Percentiles rank a stretch among this genome's conserved stretches.
These are phyloP conservation scores for Oscheius onirici DNA, from an alignment of 2,888 invertebrate species.

Conservation along the genomic window DNA sequence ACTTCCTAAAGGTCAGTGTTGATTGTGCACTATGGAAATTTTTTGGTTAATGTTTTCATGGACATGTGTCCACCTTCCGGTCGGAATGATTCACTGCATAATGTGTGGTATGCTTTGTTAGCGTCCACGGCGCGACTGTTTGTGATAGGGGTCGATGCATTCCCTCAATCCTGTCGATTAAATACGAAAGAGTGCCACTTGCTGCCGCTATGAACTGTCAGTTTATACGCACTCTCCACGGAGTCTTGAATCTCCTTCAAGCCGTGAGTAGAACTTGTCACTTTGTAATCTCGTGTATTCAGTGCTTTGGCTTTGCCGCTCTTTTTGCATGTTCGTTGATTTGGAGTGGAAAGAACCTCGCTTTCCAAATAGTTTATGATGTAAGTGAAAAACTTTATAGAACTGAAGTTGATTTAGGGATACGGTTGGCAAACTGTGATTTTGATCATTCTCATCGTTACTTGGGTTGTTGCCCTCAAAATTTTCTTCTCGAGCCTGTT, in stretches of 20 bases:
- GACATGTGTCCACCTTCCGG: background rate
- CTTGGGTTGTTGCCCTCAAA: conserved; percentile 10
- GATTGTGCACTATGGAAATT: no score
- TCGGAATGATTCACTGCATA: conserved; percentile 5
- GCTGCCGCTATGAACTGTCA: conserved; percentile 16
- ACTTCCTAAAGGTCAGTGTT: no score
- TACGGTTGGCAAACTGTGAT: conserved; percentile 28
- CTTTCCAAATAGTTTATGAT: conserved; percentile 23
- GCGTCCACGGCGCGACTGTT: conserved; percentile 18
- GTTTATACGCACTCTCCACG: conserved; percentile 17
- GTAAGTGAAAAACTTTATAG: background rate
- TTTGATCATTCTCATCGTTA: conserved; percentile 18
- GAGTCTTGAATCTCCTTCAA: conserved; percentile 24
- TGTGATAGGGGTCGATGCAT: conserved; percentile 23
- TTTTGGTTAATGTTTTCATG: no score
- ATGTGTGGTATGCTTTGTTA: conserved; percentile 16
- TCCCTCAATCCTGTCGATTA: conserved; percentile 30
- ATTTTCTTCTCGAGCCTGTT: conserved; percentile 11
- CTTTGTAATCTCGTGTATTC: background rate
- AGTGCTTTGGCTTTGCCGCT: conserved; percentile 24
- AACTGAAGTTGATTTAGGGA: background rate
- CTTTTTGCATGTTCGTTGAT: conserved; percentile 24
- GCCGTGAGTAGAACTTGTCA: background rate
- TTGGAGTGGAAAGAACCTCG: conserved; percentile 18
- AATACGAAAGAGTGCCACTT: conserved; percentile 15